A percentile compares a stretch with the other conserved stretches of the same genome.
phyloP scores from a whole-genome alignment of 2,888 invertebrate species.

The Tachina grossa region DNA sequence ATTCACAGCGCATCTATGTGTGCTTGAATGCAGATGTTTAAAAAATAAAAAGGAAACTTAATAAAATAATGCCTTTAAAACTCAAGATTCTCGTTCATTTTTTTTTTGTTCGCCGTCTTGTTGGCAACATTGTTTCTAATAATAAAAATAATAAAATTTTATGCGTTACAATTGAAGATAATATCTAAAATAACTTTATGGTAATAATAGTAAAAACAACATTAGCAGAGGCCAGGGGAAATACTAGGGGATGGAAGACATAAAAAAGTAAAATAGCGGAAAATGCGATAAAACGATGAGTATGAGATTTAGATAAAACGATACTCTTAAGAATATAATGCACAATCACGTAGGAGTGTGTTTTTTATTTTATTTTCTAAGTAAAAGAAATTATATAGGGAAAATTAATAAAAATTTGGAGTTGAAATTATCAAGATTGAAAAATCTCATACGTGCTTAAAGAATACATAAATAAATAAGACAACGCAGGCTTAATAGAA shows the following conservation, averaged over 20 bases:
- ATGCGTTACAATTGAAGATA: slow-evolving; percentile 64
- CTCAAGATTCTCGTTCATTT: slow-evolving; percentile 12
- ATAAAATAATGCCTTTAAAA: slow-evolving; percentile 55
- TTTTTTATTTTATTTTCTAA: too few relatives aligned
- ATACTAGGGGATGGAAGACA: background rate
- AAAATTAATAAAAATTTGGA: too few relatives aligned
- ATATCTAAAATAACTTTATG: slow-evolving; percentile 64
- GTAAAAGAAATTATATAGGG: too few relatives aligned
- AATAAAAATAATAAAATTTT: slow-evolving; percentile 69
- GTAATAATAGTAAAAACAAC: slow-evolving; percentile 18
- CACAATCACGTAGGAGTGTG: too few relatives aligned
- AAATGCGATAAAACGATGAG: background rate
- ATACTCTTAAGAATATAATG: too few relatives aligned
- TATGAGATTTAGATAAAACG: background rate
- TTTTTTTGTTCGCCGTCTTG: background rate
- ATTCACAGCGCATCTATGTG: too few relatives aligned
- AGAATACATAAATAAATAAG: too few relatives aligned
- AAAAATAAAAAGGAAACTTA: background rate
- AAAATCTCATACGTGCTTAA: too few relatives aligned
- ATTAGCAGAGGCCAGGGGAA: background rate
- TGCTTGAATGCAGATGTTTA: background rate
- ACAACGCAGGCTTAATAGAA: too few relatives aligned
- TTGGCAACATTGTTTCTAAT: slow-evolving; percentile 48
- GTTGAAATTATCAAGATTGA: too few relatives aligned
- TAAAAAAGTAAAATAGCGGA: background rate